Conservation (phyloP, 1,140 invertebrate species). For the Bicyclus anynana region DNA sequence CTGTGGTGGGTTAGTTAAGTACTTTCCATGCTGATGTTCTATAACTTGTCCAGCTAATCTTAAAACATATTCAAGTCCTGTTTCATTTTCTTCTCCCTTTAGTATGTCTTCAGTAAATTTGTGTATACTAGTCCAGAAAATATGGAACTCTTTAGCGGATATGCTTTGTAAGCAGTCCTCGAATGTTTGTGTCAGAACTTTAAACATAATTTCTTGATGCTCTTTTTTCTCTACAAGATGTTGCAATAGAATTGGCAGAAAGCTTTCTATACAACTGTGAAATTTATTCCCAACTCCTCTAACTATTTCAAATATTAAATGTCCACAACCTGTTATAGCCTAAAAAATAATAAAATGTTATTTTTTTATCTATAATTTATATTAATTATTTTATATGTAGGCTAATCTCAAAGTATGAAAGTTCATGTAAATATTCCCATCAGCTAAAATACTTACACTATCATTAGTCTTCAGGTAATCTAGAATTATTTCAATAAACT, state of each 20-base stretch:
- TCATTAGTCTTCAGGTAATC: constrained; percentile 81
- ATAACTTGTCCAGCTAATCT: constrained; percentile 80
- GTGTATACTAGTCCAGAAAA: constrained; percentile 79
- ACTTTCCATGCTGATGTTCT: constrained; percentile 80
- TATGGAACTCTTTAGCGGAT: constrained; percentile 77
- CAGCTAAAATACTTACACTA: constrained; percentile 82
- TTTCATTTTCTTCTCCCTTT: constrained; percentile 46
- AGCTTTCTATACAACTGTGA: constrained; percentile 85
- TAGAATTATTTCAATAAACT: constrained; percentile 85
- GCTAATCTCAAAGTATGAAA: no score
- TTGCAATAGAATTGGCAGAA: constrained; percentile 81
- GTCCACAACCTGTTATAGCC: constrained; percentile 85
- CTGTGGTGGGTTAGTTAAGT: constrained; percentile 78
- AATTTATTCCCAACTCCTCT: constrained; percentile 88
- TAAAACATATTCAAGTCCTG: constrained; percentile 70
- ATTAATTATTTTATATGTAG: no score
- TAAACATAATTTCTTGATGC: constrained; percentile 78
- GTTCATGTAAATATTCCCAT: no score
- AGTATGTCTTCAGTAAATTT: constrained; percentile 54
- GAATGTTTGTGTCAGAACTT: constrained; percentile 81
- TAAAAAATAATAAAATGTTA: constrained; percentile 49
- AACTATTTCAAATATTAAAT: constrained; percentile 91
- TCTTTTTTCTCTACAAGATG: constrained; percentile 76
- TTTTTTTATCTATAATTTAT: no score
- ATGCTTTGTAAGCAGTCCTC: constrained; percentile 79